Evolutionary conservation across 2,888 invertebrate species (phyloP), one percentile per base, ranked within the genome.

Genomic region (Serrognathus titanus): DNA sequence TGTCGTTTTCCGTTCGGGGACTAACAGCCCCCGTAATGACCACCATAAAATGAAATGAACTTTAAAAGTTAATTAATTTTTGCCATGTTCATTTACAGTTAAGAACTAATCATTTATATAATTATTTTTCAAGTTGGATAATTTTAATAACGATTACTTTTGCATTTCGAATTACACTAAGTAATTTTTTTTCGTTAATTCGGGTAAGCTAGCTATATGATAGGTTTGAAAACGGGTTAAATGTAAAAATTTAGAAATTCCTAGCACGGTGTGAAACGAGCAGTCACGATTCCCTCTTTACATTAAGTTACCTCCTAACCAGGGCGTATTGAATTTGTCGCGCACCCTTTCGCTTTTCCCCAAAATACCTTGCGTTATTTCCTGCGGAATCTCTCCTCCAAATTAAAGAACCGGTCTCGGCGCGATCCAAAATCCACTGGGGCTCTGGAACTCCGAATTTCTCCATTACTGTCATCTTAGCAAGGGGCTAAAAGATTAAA

Each of bases 381-480:
- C 66, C 69, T 31, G 66, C 62, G 31, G 67, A 64, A 56, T 75
- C 72, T 36, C 77, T 69, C 57, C 77, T 69, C 79, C 79, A 78
- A 59, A 73, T 75, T 38, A 75, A 65, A 20, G 71, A 73, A 20
- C 78, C 78, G 5, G 73, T 70, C 57, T 71, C 75, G 38, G 63
- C 68, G 47, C 72, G 71, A 61, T 78, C 78, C 66, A 79, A 63
- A 61, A 77, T 75, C 79, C 79, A 79, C 60, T 75, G 71, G 3
- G 77, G 78, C 65, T 78, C 78, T 41, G 68, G 69, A 48, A 71
- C 67, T 24, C 65, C 63, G 50, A 69, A 62, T 50, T 68, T 65
- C 57, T 71, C 71, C 61, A 71, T 69, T 53, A 69, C 65, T 58
- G 66, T 66, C 67, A 71, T 69, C 31, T 20, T 12, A n/a, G 41